phyloP scores from a whole-genome alignment of 2,113 vertebrate species.

The Apteryx mantelli region DNA sequence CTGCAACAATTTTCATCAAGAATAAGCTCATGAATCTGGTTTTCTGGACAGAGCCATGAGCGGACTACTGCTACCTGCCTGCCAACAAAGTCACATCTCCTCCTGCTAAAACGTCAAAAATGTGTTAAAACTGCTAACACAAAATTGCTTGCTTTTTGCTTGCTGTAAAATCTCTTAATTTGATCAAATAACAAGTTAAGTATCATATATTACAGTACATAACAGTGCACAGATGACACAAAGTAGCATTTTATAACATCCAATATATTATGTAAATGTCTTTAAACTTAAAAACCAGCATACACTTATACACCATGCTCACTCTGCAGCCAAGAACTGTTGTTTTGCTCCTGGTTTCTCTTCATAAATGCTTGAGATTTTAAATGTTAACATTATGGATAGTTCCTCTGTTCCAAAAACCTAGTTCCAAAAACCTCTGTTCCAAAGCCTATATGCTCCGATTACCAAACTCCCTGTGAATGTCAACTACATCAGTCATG shows the following conservation, averaged over 20 bases:
- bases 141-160: not conserved
- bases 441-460: not conserved
- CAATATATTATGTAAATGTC: not conserved
- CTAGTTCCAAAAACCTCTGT: not conserved
- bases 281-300: not conserved
- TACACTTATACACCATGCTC: not conserved
- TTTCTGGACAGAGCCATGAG: not conserved
- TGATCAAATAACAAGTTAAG: not conserved
- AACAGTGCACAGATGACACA: not conserved
- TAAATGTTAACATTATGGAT: not conserved
- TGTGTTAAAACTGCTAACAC: not conserved
- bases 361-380: not conserved
- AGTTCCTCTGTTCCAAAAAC: not conserved
- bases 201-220: not conserved
- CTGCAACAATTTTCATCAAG: not conserved
- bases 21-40: not conserved
- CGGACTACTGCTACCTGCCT: not conserved
- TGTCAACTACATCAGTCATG: not conserved
- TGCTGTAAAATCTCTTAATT: not conserved
- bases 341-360: not conserved
- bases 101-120: not conserved
- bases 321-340: not conserved
- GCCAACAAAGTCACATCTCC: not conserved
- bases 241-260: not conserved
- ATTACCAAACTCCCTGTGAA: not conserved